Conservation (phyloP, 2,797 vertebrate genomes). For the Lerista edwardsae region DNA sequence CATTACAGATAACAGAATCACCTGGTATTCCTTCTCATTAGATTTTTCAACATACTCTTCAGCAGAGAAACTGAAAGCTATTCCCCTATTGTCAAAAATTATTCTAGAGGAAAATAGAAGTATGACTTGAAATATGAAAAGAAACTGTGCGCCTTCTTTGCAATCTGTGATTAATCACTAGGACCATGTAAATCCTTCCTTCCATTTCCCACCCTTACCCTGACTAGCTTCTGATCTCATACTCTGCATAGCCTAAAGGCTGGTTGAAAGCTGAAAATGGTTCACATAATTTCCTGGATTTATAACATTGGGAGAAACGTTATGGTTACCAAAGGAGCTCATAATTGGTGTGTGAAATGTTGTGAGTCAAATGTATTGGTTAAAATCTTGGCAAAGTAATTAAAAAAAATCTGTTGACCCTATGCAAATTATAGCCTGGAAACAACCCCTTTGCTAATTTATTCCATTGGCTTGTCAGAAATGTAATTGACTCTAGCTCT, state of each 20-base stretch:
- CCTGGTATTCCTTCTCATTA: background rate
- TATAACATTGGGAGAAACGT: constrained; percentile 25
- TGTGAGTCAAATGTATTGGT: constrained; percentile 45
- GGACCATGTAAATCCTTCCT: background rate
- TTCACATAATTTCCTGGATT: constrained; percentile 44
- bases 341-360: constrained; percentile 39
- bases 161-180: background rate
- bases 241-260: background rate
- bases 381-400: constrained; percentile 37
- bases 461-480: constrained; percentile 30
- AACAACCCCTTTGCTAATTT: background rate
- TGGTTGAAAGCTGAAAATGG: constrained; percentile 7
- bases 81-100: background rate
- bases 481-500: constrained; percentile 27
- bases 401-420: background rate
- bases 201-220: background rate
- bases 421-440: constrained; percentile 45
- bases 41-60: background rate
- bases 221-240: background rate
- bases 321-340: background rate
- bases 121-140: accelerated
- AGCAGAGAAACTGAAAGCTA: background rate
- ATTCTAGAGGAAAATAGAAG: background rate
- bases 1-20: background rate
- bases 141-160: background rate